Conservation (phyloP, 2,113 vertebrate species). For the Brachypteracias leptosomus region DNA sequence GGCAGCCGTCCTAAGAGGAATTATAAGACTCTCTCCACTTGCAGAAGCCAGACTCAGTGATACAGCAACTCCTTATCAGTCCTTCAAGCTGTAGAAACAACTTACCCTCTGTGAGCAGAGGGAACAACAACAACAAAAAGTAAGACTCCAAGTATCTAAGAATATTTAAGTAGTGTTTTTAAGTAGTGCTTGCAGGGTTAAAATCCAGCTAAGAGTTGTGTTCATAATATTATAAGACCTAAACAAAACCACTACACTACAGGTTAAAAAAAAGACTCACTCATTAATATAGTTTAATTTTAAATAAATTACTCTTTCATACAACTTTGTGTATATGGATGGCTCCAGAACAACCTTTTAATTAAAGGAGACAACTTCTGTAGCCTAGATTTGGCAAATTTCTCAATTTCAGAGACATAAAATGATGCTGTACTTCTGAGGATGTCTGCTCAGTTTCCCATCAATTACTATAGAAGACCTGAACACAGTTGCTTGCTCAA, state of each 20-base stretch:
- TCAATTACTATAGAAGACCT: too few species aligned
- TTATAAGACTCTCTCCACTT: not conserved
- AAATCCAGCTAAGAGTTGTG: not conserved
- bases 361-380: not conserved
- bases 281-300: rapidly evolving
- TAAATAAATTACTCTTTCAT: not conserved
- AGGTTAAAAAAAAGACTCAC: not conserved
- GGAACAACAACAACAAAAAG: not conserved
- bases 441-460: not conserved
- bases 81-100: not conserved
- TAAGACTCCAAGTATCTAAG: rapidly evolving
- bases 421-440: rapidly evolving
- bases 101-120: rapidly evolving
- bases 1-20: not conserved
- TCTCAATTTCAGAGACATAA: not conserved
- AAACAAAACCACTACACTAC: not conserved
- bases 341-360: not conserved
- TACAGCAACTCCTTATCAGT: not conserved
- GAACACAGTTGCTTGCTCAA: rapidly evolving
- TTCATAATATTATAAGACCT: rapidly evolving
- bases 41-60: not conserved
- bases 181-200: not conserved
- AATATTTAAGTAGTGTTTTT: not conserved
- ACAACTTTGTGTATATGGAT: not conserved
- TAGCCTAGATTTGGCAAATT: not conserved